Evolutionary conservation across 1,140 invertebrate genomes (phyloP).

Genomic region (Phocides pigmalion): DNA sequence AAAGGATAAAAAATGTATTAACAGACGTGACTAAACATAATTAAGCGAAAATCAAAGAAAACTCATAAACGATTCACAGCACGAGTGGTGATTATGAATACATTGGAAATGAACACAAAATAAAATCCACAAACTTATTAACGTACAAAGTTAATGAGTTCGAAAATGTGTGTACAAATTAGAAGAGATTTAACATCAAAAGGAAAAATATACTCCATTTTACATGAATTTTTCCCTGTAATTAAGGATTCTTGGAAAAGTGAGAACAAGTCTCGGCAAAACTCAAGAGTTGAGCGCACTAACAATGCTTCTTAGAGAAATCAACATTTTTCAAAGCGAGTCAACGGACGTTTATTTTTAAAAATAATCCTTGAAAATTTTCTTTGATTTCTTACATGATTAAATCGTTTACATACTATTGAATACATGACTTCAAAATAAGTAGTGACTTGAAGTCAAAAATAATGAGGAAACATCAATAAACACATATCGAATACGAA

Average conservation of each 20-base stretch:
- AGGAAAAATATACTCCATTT: constrained; percentile 20
- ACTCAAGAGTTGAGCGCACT: neutral
- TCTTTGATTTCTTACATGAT: too few species aligned
- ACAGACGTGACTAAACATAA: too few species aligned
- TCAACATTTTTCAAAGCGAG: neutral
- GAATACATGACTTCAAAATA: too few species aligned
- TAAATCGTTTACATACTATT: too few species aligned
- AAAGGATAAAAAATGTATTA: neutral
- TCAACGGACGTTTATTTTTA: too few species aligned
- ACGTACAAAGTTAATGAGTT: constrained; percentile 17
- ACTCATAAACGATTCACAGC: neutral
- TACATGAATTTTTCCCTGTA: constrained; percentile 7
- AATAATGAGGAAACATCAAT: too few species aligned
- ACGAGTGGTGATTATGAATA: neutral
- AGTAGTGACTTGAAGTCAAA: too few species aligned
- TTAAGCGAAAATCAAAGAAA: neutral
- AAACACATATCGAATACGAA: too few species aligned
- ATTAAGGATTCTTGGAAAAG: constrained; percentile 7
- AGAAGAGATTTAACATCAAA: constrained; percentile 13
- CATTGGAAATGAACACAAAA: neutral
- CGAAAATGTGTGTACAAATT: constrained; percentile 7
- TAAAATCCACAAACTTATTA: constrained; percentile 1
- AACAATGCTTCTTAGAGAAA: neutral
- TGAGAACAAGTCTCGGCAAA: neutral
- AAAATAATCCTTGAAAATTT: too few species aligned